Conservation (phyloP, 1,140 invertebrate genomes). For the Bombus confusus region DNA sequence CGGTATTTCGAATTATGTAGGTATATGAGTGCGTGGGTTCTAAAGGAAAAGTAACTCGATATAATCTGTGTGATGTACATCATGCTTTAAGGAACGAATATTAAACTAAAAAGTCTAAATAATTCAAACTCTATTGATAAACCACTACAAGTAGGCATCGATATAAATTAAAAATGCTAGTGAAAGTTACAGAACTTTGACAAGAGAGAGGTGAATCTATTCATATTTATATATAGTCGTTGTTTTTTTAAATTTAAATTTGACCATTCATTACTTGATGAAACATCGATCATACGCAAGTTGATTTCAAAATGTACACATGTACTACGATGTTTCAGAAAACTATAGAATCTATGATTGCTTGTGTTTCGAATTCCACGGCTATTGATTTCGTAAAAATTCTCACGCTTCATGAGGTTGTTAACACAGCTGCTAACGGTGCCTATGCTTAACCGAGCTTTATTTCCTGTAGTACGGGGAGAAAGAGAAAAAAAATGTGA, state of each 20-base stretch:
- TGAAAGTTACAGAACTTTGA: not conserved
- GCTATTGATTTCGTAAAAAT: not conserved
- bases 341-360: not conserved
- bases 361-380: not conserved
- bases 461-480: not conserved
- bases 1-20: constrained; percentile 35
- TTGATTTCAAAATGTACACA: not conserved
- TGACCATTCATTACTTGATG: not conserved
- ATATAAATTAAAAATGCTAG: not conserved
- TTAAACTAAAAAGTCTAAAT: too few species aligned
- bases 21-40: not conserved
- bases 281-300: not conserved
- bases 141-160: too few species aligned
- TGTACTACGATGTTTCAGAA: not conserved
- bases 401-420: not conserved
- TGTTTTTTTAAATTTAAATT: not conserved
- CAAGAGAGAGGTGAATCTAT: not conserved
- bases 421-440: constrained; percentile 16
- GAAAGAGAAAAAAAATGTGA: not conserved
- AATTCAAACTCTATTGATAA: not conserved
- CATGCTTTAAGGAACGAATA: not conserved
- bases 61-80: too few species aligned
- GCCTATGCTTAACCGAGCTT: constrained; percentile 16
- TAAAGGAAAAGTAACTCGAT: constrained; percentile 11
- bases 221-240: not conserved